Percentiles rank a stretch among this genome's conserved stretches.
Evolutionary conservation across 1,140 invertebrate species (phyloP).

Genomic region (Drosophila santomea): DNA sequence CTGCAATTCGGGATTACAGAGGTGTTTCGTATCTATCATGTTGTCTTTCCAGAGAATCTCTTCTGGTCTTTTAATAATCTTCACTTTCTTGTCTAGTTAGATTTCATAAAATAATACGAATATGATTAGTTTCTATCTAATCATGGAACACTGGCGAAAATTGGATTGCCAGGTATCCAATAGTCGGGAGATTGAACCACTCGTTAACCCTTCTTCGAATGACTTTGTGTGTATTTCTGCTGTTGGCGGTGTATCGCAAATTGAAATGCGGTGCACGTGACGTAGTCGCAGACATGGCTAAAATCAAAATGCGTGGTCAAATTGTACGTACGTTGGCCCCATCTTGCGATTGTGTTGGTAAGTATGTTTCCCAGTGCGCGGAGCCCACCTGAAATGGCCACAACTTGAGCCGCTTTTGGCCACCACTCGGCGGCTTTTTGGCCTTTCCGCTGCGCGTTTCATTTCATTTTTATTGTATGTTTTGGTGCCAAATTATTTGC

Average conservation of each 20-base stretch:
- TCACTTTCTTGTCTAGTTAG: too few species aligned
- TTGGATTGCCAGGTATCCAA: neutral
- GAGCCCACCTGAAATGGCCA: conserved; percentile 63
- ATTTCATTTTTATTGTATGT: conserved; percentile 14
- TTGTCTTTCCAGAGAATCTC: neutral
- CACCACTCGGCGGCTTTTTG: conserved; percentile 68
- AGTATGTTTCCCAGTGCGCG: conserved; percentile 4
- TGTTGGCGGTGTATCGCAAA: conserved; percentile 9
- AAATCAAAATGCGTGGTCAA: conserved; percentile 38
- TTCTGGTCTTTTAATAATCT: too few species aligned
- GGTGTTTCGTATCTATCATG: neutral
- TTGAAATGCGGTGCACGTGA: conserved; percentile 69
- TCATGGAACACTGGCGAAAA: neutral
- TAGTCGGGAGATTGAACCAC: neutral
- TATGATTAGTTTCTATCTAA: too few species aligned
- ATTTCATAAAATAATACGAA: too few species aligned
- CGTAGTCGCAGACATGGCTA: conserved; percentile 49
- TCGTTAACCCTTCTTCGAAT: neutral
- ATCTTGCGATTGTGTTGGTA: neutral
- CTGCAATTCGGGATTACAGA: neutral
- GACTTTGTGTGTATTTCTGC: conserved; percentile 14
- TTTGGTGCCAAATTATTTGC: conserved; percentile 75
- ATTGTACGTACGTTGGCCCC: conserved; percentile 51
- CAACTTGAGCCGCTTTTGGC: conserved; percentile 71
- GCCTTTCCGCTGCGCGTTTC: conserved; percentile 71